A percentile compares a stretch with the other conserved stretches of the same genome.
phyloP scores from a whole-genome alignment of 2,113 vertebrate species.

The Orcinus orca region DNA sequence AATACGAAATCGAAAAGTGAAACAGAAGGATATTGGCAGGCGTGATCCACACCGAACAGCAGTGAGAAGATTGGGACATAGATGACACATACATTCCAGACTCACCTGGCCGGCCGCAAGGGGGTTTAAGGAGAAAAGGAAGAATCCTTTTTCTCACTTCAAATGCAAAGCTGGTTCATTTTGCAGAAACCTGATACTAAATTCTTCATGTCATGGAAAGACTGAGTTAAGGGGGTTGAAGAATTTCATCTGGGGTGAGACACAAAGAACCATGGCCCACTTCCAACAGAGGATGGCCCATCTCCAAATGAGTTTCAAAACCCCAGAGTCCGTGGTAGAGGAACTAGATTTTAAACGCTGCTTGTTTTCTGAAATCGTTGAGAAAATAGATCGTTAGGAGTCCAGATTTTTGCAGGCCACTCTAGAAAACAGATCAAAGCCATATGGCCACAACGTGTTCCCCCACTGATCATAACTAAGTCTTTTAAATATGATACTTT shows the following conservation, averaged over 20 bases:
- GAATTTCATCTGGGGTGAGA: slow-evolving; percentile 45
- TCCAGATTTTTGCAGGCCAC: slow-evolving; percentile 63
- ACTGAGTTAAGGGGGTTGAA: neutral
- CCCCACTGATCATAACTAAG: slow-evolving; percentile 53
- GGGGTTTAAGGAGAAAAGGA: neutral
- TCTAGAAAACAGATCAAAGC: slow-evolving; percentile 79
- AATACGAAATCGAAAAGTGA: neutral
- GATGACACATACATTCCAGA: accelerated
- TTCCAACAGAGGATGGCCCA: slow-evolving; percentile 28
- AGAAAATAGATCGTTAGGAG: slow-evolving; percentile 51
- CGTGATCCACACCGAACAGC: neutral
- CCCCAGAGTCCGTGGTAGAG: neutral
- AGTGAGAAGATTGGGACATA: accelerated
- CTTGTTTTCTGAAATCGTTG: slow-evolving; percentile 44
- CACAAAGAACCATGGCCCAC: neutral
- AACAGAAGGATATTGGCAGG: neutral
- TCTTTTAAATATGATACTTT: slow-evolving; percentile 79
- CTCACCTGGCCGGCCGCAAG: neutral
- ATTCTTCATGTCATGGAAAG: slow-evolving; percentile 30
- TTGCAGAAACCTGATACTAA: slow-evolving; percentile 39
- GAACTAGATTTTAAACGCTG: slow-evolving; percentile 26
- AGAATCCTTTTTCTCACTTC: neutral
- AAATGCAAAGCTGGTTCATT: neutral
- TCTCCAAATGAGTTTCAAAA: slow-evolving; percentile 40
- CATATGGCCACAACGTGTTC: neutral